Evolutionary conservation across 2,797 vertebrate species (phyloP).

Genomic region (Peromyscus eremicus): DNA sequence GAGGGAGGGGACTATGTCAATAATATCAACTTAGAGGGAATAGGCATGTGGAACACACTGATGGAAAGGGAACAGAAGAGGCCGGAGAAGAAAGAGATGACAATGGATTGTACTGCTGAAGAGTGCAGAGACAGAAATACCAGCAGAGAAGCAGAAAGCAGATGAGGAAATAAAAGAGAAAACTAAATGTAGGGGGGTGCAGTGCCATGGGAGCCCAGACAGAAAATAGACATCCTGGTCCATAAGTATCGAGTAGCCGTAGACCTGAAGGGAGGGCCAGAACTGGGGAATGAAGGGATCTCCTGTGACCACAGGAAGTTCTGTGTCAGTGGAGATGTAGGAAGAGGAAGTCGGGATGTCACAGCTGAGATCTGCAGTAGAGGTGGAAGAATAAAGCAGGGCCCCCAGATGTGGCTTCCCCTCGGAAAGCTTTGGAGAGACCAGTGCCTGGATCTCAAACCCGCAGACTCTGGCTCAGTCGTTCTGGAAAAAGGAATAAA

Average conservation of each 20-base stretch:
- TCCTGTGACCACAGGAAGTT: not conserved
- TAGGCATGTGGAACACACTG: not conserved
- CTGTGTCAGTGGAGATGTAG: no score
- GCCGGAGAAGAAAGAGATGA: not conserved
- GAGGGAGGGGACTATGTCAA: not conserved
- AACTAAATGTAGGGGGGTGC: no score
- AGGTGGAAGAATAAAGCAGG: not conserved
- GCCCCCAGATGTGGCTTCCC: no score
- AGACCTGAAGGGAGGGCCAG: not conserved
- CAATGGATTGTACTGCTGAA: not conserved
- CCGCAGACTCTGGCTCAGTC: not conserved
- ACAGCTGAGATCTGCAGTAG: not conserved
- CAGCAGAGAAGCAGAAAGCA: not conserved
- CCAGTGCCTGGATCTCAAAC: not conserved
- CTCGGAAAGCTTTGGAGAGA: not conserved
- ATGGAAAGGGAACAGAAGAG: not conserved
- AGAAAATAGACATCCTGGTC: not conserved
- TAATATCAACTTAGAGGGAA: not conserved
- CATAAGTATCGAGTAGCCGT: not conserved
- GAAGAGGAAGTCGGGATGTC: not conserved
- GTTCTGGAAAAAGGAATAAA: not conserved
- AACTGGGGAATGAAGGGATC: not conserved
- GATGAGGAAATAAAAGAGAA: not conserved
- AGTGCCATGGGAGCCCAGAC: not conserved
- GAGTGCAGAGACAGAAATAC: not conserved